phyloP scores from a whole-genome alignment of 2,888 invertebrate genomes.

The Chrysolina americana region DNA sequence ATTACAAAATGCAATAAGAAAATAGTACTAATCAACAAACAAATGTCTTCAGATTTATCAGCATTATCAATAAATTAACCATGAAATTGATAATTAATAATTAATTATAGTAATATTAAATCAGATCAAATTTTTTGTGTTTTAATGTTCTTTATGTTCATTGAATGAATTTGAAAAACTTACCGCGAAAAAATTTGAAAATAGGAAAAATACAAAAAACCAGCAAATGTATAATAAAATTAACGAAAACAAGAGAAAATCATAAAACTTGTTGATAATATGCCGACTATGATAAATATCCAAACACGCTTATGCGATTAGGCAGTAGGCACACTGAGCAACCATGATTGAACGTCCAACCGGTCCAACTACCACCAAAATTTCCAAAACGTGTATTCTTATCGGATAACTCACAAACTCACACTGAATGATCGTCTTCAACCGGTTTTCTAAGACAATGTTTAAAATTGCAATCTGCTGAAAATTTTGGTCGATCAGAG shows the following conservation, averaged over 20 bases:
- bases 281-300: constrained; percentile 36
- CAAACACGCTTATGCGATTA: neutral
- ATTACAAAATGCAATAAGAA: constrained; percentile 25
- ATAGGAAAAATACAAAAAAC: constrained; percentile 42
- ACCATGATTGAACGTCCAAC: too few species aligned
- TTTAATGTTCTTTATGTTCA: neutral
- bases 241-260: constrained; percentile 45
- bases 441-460: too few species aligned
- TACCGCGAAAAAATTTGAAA: constrained; percentile 46
- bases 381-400: too few species aligned
- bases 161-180: constrained; percentile 29
- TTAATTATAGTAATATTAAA: too few species aligned
- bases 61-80: neutral
- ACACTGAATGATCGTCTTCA: too few species aligned
- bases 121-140: too few species aligned
- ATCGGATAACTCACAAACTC: too few species aligned
- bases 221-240: constrained; percentile 43
- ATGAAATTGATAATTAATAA: neutral
- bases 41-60: neutral
- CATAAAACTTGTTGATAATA: constrained; percentile 47
- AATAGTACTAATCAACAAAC: neutral
- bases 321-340: too few species aligned
- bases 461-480: too few species aligned
- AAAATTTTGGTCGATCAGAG: too few species aligned
- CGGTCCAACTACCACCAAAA: too few species aligned